Evolutionary conservation across 2,797 vertebrate species (phyloP), one percentile per base, ranked within the genome.

Genomic region (Rhinella marina): DNA sequence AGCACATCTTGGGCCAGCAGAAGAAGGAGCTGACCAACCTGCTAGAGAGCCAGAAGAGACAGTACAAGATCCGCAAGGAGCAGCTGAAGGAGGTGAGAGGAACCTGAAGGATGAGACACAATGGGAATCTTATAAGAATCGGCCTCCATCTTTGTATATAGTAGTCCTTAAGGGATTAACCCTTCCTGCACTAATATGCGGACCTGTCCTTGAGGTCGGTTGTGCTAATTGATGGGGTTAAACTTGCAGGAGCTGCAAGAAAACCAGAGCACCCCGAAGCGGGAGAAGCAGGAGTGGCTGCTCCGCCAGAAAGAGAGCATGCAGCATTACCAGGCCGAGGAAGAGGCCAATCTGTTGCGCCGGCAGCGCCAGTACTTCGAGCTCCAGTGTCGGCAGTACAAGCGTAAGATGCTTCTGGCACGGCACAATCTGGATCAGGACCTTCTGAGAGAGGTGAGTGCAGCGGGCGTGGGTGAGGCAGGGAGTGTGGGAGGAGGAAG

Each of bases 241-340:
- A 19, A 17, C 23, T 59, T 10, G 52, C 85, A 98, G 97, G 97
- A 98, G 86, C 95, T 98, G 76, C 97, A 97, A 57, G 97, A 98
- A 93, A 98, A 98, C 92, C 97, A 97, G 93, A 97, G 97, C 19
- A 98, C 97, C 0, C 97, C 97, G 25, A 98, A 98, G 93, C 93
- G 97, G 25, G 97, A 98, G 94, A 98, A 98, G 90, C 97, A 97
- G 76, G 97, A 98, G 89, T 98, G 97, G 97, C 92, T 98, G 91
- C 94, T 97, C 89, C 95, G 97, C 85, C 97, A 98, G 94, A 98
- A 98, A 91, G 97, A 98, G 91, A 97, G 96, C 91, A 93, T 98
- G 86, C 97, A 98, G 92, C 97, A 97, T 91, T 94, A 95, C 90
- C 97, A 98, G 93, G 97, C 97, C 0, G 97, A 98, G 90, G 97